A percentile compares a stretch with the other conserved stretches of the same genome.
Conservation (phyloP, 1,140 invertebrate genomes). For the Copidosoma floridanum region DNA sequence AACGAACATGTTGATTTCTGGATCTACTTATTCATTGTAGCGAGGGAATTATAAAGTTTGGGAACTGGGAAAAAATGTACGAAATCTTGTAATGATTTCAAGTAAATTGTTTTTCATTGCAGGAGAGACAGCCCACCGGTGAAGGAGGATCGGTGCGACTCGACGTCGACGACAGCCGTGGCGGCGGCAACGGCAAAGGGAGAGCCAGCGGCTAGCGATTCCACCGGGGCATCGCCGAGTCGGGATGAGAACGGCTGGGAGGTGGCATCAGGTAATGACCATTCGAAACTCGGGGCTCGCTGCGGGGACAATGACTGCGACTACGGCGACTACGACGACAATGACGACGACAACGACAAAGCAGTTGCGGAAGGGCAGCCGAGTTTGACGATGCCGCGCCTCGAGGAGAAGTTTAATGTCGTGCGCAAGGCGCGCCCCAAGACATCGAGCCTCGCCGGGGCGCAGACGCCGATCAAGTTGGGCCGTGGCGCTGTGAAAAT, state of each 20-base stretch:
- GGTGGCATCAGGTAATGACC: constrained; percentile 42
- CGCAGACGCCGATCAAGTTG: fast-evolving
- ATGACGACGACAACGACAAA: too few species aligned
- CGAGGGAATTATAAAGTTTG: too few species aligned
- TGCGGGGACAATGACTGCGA: too few species aligned
- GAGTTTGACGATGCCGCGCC: not conserved
- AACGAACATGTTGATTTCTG: too few species aligned
- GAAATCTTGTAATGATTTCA: too few species aligned
- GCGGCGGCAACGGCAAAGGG: not conserved
- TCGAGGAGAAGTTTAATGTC: not conserved
- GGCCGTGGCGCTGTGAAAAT: not conserved
- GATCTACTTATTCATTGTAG: too few species aligned
- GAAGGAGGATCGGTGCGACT: not conserved
- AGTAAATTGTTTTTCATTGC: too few species aligned
- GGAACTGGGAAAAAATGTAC: too few species aligned
- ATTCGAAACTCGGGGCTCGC: not conserved
- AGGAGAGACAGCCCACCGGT: not conserved
- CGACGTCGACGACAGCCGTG: not conserved
- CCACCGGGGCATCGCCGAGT: not conserved
- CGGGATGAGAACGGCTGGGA: constrained; percentile 41
- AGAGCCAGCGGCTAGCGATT: not conserved
- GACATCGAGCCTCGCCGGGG: too few species aligned
- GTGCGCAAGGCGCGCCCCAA: not conserved
- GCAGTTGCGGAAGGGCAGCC: too few species aligned
- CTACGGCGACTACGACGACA: too few species aligned